phyloP scores from a whole-genome alignment of 2,888 invertebrate species.

The Callinectes sapidus region DNA sequence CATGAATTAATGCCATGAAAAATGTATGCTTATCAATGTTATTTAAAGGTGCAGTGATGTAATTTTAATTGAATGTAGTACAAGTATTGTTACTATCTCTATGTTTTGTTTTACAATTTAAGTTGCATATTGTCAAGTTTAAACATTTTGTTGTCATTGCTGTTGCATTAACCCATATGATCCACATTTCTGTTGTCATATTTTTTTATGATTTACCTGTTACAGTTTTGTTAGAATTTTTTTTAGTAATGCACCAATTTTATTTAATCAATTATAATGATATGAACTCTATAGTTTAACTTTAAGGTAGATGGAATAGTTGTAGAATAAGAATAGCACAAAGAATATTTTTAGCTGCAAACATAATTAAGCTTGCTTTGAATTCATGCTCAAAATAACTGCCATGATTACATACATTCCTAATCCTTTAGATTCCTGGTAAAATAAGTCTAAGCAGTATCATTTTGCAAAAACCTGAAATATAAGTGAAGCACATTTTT shows the following conservation, averaged over 20 bases:
- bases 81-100: not conserved
- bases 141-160: not conserved
- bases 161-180: not conserved
- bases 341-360: not conserved
- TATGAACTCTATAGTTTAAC: not conserved
- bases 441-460: not conserved
- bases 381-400: not conserved
- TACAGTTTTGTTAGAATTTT: not conserved
- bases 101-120: not conserved
- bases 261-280: not conserved
- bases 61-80: not conserved
- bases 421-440: not conserved
- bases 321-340: not conserved
- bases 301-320: not conserved
- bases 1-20: constrained; percentile 19
- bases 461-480: not conserved
- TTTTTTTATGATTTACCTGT: not conserved
- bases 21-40: not conserved
- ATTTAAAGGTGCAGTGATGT: not conserved
- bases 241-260: not conserved
- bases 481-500: not conserved
- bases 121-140: not conserved
- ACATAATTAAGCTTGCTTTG: not conserved
- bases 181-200: not conserved
- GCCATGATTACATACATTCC: not conserved